Evolutionary conservation across 2,888 invertebrate genomes (phyloP), one percentile per base, ranked within the genome.

Genomic region (Formica aserva): DNA sequence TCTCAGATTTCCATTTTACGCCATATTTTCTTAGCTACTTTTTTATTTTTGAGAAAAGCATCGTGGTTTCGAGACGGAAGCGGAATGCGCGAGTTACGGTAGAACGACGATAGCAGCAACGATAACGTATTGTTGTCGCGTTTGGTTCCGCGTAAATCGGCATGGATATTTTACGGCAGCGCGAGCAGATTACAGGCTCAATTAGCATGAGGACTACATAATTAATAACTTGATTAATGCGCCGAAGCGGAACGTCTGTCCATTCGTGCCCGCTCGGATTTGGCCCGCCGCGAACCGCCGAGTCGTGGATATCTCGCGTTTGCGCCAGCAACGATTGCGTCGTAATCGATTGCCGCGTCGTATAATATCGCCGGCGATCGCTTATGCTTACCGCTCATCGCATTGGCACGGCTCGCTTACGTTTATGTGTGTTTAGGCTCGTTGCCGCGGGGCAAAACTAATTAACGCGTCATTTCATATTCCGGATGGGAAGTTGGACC

Each of bases 181-280:
- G 87, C 87, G 83, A 87, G 85, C 91, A 92, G 93, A 93, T 94
- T 94, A 92, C 91, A 91, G 91, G 92, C 88, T 90, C 93, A 93
- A 94, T 94, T 94, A 94, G 92, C 92, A 92, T 93, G 89, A 92
- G 71, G 92, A 93, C 93, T 93, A 93, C 93, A 94, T 93, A 94
- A 94, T 94, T 93, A 93, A 94, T 94, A 91, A 92, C 91, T 89
- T 89, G 92, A 94, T 94, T 93, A 93, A 94, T 94, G 92, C 93
- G 89, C 82, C 92, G 93, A 92, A 91, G 93, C 94, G 93, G 89
- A 94, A 93, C 93, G 94, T 92, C 92, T 93, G 93, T 86, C 89
- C 90, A 86, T 91, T 89, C 90, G 88, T 89, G 89, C 89, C 69
- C 85, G 86, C n/a, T 89, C 86, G 82, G 85, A 57, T 82, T n/a